These are phyloP conservation scores for Knipowitschia caucasica DNA, from an alignment of 2,797 vertebrate genomes.

Conservation along the genomic window DNA sequence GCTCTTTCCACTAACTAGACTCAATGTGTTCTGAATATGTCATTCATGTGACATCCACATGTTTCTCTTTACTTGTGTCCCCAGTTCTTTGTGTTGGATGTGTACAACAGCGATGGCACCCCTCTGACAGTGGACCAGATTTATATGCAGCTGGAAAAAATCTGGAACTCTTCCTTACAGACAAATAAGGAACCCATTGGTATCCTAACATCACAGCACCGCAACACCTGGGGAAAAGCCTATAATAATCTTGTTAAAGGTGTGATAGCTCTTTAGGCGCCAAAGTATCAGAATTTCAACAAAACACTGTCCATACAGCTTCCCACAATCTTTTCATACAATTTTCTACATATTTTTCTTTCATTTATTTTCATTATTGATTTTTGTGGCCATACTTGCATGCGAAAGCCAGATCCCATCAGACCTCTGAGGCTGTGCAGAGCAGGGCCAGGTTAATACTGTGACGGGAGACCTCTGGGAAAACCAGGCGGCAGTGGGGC, in stretches of 20 bases:
- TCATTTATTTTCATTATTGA: no score
- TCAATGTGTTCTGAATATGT: not conserved
- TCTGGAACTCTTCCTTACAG: slow-evolving; percentile 96
- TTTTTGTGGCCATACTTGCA: no score
- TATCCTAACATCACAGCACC: slow-evolving; percentile 94
- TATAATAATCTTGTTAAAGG: slow-evolving; percentile 94
- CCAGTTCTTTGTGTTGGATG: slow-evolving; percentile 93
- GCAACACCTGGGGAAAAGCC: slow-evolving; percentile 97
- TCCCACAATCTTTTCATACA: no score
- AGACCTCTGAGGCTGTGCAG: no score
- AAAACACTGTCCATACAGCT: no score
- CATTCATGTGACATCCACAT: not conserved
- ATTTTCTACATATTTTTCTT: no score
- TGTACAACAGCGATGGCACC: slow-evolving; percentile 91
- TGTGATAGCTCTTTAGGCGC: no score
- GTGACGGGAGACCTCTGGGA: no score
- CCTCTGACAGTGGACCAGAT: slow-evolving; percentile 89
- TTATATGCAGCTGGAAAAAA: slow-evolving; percentile 93
- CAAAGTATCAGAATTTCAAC: no score
- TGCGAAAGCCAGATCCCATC: no score
- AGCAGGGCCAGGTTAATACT: no score
- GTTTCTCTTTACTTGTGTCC: slow-evolving; percentile 7
- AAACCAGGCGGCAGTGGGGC: no score
- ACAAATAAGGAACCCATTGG: slow-evolving; percentile 97
- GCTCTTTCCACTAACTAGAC: not conserved